Base-by-base conservation (phyloP, 2,888 invertebrate genomes). In the Volucella inanis region DNA sequence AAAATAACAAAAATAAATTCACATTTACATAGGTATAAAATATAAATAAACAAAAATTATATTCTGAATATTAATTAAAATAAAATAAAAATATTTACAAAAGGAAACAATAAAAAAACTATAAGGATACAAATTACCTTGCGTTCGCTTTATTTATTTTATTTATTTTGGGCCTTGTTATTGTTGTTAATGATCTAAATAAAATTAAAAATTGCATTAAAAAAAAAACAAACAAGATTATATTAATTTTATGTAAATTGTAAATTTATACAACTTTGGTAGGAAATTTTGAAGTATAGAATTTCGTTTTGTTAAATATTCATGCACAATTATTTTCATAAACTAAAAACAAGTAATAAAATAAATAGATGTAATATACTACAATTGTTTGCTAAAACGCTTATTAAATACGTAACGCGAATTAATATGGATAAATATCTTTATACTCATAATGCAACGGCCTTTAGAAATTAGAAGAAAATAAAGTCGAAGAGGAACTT, bases 141-240 rank as follows among this genome's bases (percentile, higher is more conserved):
- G 70, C 70, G 59, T 70, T 55, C 49, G 54, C 61, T 79, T 54
- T 65, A 65, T 75, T 84, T 81, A 75, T 74, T 68, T 62, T n/a
- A 68, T 61, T 55, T 75, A 54, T 83, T 8, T 70, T 75, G 78
- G 57, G 74, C 65, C 74, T 79, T 83, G 68, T 83, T 78, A 59
- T 59, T 71, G 50, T 68, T 74, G 67, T 65, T 50, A 71, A 1
- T 54, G 12, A 49, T 49, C 39, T 22, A 22, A 22, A 22, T 22
- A 49, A 49, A 64, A 45, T 68, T 55, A 74, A 49, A 62, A 52
- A 50, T 12, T 3, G 12, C 52, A 62, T 72, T 50, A 50, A 41
- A 52, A 15, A 49, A 8, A 62, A 10, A n/a, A 31, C 14, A 62
- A 22, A 22, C 10, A 31, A 31, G 45, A 22, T 54, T 77, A 12